Conservation (phyloP, 2,113 vertebrate species). For the Pseudorectes ferrugineus region DNA sequence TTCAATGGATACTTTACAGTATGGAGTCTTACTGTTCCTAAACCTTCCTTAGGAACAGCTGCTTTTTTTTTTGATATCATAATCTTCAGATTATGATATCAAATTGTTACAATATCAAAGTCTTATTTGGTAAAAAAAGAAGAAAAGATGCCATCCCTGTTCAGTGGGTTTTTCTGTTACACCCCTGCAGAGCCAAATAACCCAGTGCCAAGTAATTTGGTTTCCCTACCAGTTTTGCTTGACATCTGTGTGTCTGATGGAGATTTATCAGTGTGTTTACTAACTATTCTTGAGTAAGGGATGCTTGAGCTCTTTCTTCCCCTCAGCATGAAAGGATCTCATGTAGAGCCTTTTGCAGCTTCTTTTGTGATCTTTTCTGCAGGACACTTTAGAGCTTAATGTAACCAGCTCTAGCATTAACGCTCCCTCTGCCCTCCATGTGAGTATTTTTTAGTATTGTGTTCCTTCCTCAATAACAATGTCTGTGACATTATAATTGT, state of each 20-base stretch:
- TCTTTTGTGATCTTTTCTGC: neutral
- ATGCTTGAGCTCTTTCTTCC: neutral
- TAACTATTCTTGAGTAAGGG: neutral
- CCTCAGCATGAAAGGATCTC: neutral
- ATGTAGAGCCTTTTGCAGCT: neutral
- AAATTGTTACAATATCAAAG: neutral
- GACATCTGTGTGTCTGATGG: neutral
- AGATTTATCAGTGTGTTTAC: neutral
- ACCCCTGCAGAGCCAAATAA: neutral
- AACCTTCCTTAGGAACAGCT: neutral
- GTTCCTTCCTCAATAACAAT: neutral
- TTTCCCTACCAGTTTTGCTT: neutral
- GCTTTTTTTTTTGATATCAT: neutral
- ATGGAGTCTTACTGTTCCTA: neutral
- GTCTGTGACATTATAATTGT: accelerated
- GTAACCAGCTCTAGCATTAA: neutral
- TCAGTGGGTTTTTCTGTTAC: neutral
- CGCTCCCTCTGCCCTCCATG: neutral
- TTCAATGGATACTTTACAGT: neutral
- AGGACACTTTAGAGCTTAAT: neutral
- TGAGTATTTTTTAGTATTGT: neutral
- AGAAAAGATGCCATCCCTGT: neutral
- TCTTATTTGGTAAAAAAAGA: neutral
- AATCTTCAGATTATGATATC: neutral
- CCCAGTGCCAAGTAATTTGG: neutral